phyloP scores from a whole-genome alignment of 2,888 invertebrate genomes.

The Microctonus aethiopoides region DNA sequence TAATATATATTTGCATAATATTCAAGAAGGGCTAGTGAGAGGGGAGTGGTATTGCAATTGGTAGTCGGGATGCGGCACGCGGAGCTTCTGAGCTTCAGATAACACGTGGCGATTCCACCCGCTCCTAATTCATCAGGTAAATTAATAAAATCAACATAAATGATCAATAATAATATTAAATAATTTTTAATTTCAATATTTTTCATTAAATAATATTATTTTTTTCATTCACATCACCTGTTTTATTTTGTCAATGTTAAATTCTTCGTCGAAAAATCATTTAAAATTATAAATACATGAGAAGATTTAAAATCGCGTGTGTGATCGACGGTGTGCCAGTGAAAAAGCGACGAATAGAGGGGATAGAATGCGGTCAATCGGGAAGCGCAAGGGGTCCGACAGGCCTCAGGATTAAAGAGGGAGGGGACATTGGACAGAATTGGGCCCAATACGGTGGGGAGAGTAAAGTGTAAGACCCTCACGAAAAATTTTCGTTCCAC shows the following conservation, averaged over 20 bases:
- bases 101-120: constrained; percentile 64
- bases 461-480: constrained; percentile 9
- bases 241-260: not conserved
- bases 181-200: too few relatives aligned
- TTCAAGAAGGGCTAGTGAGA: constrained; percentile 19
- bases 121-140: constrained; percentile 63
- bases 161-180: not conserved
- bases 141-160: constrained; percentile 28
- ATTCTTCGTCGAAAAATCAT: not conserved
- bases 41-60: constrained; percentile 45
- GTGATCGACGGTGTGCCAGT: constrained; percentile 4
- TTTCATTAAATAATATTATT: too few relatives aligned
- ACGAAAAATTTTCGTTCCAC: constrained; percentile 54
- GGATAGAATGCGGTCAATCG: constrained; percentile 64
- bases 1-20: not conserved
- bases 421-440: not conserved
- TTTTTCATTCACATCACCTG: too few relatives aligned
- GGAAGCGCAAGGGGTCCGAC: constrained; percentile 40
- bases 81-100: constrained; percentile 61
- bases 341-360: constrained; percentile 41
- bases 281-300: not conserved
- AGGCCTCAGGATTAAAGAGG: too few relatives aligned
- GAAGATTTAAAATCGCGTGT: constrained; percentile 2
- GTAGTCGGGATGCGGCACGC: constrained; percentile 65
- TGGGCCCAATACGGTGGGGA: not conserved